Base-by-base conservation (phyloP, 2,888 invertebrate genomes). In the Vesta saturnalis region DNA sequence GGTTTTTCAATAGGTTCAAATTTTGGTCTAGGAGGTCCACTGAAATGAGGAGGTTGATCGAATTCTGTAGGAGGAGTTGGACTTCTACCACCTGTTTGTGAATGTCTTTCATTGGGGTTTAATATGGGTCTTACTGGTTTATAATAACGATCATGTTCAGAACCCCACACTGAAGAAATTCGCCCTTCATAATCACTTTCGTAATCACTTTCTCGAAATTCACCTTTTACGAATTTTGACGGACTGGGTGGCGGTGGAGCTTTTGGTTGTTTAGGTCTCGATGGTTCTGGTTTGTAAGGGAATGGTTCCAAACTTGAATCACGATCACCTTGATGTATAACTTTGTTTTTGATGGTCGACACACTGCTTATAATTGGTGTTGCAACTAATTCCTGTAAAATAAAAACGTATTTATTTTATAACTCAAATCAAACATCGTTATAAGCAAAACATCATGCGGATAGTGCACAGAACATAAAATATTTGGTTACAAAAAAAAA, bases 171-270 rank as follows among this genome's bases (percentile, higher is more conserved):
- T 1, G 90, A 86, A 64, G 87, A 87, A 77, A 90, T 89, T 73
- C 87, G 86, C 64, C 88, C 87, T 69, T 91, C 91, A 71, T 90
- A 88, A 78, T 92, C 91, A 77, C 91, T 92, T 83, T 91, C 91
- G 78, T 91, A 91, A 79, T 92, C 92, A 77, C 90, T 91, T 80
- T 89, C 90, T 60, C 86, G 85, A 80, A 89, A 89, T 83, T 90
- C 90, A 73, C 89, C 86, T 81, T 88, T 89, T 16, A 88, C 83
- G 80, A 91, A 92, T 83, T 88, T 90, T 19, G 89, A 89, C 63
- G 91, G 90, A 81, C 88, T 89, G 19, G 88, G 86, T 57, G 88
- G 87, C 22, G 86, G 85, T 43, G 87, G 86, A 1, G 84, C 80
- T 73, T 83, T 85, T 43, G 77, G 80, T 73, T 80, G 79, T 64